phyloP scores from a whole-genome alignment of 2,113 vertebrate genomes.

The Clarias magur region DNA sequence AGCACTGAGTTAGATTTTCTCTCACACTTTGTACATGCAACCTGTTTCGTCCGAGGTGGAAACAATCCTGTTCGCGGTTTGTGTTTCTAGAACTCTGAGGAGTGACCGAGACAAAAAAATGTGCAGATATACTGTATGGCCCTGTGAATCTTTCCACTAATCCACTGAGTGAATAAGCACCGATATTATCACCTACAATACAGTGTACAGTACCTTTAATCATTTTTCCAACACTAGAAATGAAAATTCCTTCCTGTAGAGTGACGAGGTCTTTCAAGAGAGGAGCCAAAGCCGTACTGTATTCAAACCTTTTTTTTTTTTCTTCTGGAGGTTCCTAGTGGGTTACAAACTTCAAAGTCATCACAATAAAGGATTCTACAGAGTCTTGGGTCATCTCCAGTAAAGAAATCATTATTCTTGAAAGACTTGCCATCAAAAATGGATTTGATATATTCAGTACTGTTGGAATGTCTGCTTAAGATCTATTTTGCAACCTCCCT shows the following conservation, averaged over 20 bases:
- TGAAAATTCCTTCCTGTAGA: constrained; percentile 50
- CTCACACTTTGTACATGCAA: constrained; percentile 50
- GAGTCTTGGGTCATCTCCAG: constrained; percentile 29
- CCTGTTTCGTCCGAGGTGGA: constrained; percentile 44
- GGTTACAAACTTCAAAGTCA: constrained; percentile 22
- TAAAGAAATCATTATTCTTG: constrained; percentile 30
- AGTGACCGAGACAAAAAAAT: constrained; percentile 44
- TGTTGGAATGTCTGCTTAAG: constrained; percentile 33
- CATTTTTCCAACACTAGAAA: constrained; percentile 43
- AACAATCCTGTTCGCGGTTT: constrained; percentile 49
- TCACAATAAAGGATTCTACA: constrained; percentile 42
- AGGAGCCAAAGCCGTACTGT: constrained; percentile 43
- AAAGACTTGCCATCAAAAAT: constrained; percentile 35
- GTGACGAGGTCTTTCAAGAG: constrained; percentile 46
- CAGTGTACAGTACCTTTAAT: constrained; percentile 50
- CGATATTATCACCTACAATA: constrained; percentile 49
- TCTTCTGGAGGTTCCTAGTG: constrained; percentile 34
- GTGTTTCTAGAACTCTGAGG: constrained; percentile 45
- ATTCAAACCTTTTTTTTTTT: constrained; percentile 45
- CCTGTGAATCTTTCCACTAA: constrained; percentile 52
- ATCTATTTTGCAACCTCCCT: constrained; percentile 10
- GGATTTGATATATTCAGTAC: constrained; percentile 13
- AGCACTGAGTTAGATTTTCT: constrained; percentile 41
- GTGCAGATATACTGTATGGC: too few species aligned
- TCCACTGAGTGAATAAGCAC: constrained; percentile 48